Percentiles rank a stretch among this genome's conserved stretches.
Evolutionary conservation across 1,140 invertebrate genomes (phyloP).

Genomic region (Oryctes rhinoceros): DNA sequence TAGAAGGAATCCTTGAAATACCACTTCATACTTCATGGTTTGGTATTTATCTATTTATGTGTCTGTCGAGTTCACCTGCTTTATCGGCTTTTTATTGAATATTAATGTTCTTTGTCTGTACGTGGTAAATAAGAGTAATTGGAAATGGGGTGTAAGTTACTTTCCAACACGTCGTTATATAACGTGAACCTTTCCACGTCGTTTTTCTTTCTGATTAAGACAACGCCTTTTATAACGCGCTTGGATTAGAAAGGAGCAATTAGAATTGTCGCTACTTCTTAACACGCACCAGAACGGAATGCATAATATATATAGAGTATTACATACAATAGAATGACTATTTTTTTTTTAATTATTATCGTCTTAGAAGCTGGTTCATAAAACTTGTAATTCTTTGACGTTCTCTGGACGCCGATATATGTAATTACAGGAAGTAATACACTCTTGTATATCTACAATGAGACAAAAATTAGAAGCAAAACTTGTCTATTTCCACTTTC

Average conservation of each 20-base stretch:
- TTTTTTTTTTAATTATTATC: no score
- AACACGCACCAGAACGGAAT: neutral
- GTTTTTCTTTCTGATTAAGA: neutral
- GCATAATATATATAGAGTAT: no score
- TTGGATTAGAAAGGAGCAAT: neutral
- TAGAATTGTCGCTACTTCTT: no score
- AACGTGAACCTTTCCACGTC: neutral
- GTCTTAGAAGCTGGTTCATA: no score
- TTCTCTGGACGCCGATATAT: neutral
- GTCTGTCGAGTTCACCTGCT: neutral
- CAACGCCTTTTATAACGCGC: neutral
- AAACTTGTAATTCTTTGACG: no score
- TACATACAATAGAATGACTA: no score
- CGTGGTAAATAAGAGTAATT: neutral
- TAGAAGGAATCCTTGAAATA: constrained; percentile 15
- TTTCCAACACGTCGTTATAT: constrained; percentile 10
- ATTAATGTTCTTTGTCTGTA: constrained; percentile 27
- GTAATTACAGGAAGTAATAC: neutral
- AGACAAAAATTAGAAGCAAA: neutral
- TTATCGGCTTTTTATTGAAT: neutral
- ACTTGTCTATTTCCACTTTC: constrained; percentile 24
- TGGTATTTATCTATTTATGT: constrained; percentile 15
- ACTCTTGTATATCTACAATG: neutral
- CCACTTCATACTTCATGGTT: neutral
- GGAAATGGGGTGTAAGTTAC: constrained; percentile 2